phyloP scores from a whole-genome alignment of 1,140 invertebrate genomes.

The Drosophila varians region DNA sequence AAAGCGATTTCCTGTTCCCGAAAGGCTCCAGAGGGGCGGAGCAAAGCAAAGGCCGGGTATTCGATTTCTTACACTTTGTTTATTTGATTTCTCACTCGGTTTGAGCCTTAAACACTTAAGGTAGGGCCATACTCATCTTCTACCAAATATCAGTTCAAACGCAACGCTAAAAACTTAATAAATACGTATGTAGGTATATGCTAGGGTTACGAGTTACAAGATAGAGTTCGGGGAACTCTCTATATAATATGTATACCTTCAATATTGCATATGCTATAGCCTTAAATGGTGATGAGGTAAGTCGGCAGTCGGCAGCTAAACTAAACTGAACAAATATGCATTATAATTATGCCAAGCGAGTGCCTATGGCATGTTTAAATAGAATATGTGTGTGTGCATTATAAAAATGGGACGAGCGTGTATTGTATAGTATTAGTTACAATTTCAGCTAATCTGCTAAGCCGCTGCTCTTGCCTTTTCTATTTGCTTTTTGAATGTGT shows the following conservation, averaged over 20 bases:
- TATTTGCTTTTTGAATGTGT: too few species aligned
- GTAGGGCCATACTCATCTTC: neutral
- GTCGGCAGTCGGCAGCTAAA: conserved; percentile 58
- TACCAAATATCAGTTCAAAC: conserved; percentile 70
- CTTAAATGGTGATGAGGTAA: conserved; percentile 81
- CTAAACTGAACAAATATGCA: conserved; percentile 59
- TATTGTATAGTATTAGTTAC: conserved; percentile 71
- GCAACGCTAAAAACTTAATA: conserved; percentile 49
- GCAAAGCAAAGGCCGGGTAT: conserved; percentile 5
- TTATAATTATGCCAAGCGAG: conserved; percentile 32
- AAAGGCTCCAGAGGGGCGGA: neutral
- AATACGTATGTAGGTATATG: conserved; percentile 30
- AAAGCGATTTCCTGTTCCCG: conserved; percentile 25
- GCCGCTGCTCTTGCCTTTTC: conserved; percentile 25
- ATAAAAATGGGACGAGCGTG: conserved; percentile 61
- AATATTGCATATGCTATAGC: conserved; percentile 79
- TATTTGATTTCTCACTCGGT: conserved; percentile 33
- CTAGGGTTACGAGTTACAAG: conserved; percentile 19
- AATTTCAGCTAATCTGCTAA: conserved; percentile 76
- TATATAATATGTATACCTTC: conserved; percentile 37
- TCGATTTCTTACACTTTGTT: conserved; percentile 27
- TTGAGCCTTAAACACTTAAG: conserved; percentile 47
- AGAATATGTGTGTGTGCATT: conserved; percentile 40
- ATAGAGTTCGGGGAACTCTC: conserved; percentile 15
- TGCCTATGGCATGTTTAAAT: conserved; percentile 21